Conservation (phyloP, 2,113 vertebrate genomes). For the Ptilorrhoa leucosticta region DNA sequence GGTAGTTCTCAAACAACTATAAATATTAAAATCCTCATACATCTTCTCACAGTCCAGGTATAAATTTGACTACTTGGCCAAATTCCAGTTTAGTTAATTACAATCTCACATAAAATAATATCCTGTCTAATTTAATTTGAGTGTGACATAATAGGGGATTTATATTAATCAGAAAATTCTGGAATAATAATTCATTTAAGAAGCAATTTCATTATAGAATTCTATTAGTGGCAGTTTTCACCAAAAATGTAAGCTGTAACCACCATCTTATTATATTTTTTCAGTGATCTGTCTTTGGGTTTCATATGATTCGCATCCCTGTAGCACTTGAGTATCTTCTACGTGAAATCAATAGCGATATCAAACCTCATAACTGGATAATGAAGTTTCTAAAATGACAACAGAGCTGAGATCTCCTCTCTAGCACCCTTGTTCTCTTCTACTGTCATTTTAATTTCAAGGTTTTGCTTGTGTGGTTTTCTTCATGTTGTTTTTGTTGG, state of each 20-base stretch:
- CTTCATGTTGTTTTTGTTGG: neutral
- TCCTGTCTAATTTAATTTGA: constrained; percentile 36
- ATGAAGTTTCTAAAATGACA: constrained; percentile 41
- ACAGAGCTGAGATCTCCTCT: neutral
- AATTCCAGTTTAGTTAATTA: constrained; percentile 44
- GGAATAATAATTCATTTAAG: constrained; percentile 22
- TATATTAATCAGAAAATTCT: constrained; percentile 12
- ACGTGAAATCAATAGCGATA: constrained; percentile 50
- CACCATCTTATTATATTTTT: neutral
- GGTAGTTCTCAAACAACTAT: neutral
- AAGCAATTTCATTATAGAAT: neutral
- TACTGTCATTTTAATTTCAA: neutral
- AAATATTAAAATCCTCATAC: neutral
- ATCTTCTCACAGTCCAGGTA: neutral
- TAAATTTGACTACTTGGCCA: constrained; percentile 20
- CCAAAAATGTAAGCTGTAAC: neutral
- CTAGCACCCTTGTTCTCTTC: neutral
- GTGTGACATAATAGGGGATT: constrained; percentile 14
- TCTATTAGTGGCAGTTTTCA: neutral
- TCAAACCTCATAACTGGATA: constrained; percentile 12
- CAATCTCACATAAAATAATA: constrained; percentile 23
- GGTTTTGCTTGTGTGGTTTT: neutral
- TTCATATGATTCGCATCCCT: neutral
- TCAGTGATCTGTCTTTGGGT: neutral
- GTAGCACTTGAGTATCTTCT: neutral